Base-by-base conservation (phyloP, 2,888 invertebrate genomes). In the Clanis bilineata region DNA sequence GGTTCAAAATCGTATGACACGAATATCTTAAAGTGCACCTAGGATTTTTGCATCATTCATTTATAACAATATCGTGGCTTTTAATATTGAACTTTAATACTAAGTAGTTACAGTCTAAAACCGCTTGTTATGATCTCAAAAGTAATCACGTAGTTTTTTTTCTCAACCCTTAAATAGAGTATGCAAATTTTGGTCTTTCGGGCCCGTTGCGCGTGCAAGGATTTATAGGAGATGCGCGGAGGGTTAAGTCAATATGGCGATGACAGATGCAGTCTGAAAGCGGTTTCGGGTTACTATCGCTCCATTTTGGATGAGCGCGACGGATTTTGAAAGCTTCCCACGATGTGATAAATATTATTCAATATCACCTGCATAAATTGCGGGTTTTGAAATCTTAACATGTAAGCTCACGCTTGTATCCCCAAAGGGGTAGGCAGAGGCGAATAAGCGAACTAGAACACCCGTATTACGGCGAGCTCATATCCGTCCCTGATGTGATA, bases 251-350 rank as follows among this genome's bases (percentile, higher is more conserved):
- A 86, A 85, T 85, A 83, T 76, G 73, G 73, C 82, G 91, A 74
- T 92, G 91, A 92, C 91, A 92, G 91, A 90, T 92, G 91, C 78
- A 69, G 75, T 73, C 72, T 74, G 61, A 76, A 84, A 85, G 86
- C 80, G 86, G 74, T 83, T 77, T 88, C 84, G 70, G 61, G 73
- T 90, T 86, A 80, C 86, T 45, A 10, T 22, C 59, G 18, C 59
- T 38, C 59, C 55, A 59, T 59, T 44, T 59, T 23, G 15, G 36
- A 44, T 36, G 36, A 56, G 45, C 36, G 36, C 44, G 25, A 45
- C 36, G 44, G 45, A 56, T 56, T 57, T 57, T 38, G 39, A 41
- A 12, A 22, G 10, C 36, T 63, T 61, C 57, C 43, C 64, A 56
- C 60, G 66, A 68, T 28, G 9, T 10, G 7, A 10, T 10, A 36